Evolutionary conservation across 2,888 invertebrate genomes (phyloP).

Genomic region (Brachyopa scutellaris): DNA sequence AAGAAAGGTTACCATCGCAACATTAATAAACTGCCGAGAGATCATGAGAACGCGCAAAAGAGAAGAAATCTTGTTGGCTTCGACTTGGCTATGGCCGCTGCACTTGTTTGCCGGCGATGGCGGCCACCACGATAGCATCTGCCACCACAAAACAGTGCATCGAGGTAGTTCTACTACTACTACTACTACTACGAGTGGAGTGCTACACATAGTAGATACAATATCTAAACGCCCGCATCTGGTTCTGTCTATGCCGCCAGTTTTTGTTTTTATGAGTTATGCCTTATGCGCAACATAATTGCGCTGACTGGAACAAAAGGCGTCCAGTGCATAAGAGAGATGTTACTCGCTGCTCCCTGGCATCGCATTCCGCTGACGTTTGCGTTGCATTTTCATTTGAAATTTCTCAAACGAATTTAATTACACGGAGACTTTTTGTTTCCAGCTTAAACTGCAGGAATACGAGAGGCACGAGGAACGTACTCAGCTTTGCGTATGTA

Average conservation of each 20-base stretch:
- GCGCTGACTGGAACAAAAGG: conserved; percentile 49
- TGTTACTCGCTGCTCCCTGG: conserved; percentile 3
- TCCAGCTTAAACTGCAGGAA: conserved; percentile 46
- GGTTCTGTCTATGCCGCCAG: conserved; percentile 4
- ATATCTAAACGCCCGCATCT: conserved; percentile 27
- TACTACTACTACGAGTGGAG: not conserved
- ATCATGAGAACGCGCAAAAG: conserved; percentile 54
- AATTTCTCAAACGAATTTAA: conserved; percentile 59
- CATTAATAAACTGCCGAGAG: conserved; percentile 54
- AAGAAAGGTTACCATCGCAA: conserved; percentile 67
- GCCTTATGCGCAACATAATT: conserved; percentile 58
- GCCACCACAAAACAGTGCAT: conserved; percentile 23
- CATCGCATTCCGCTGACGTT: conserved; percentile 54
- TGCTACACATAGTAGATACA: not conserved
- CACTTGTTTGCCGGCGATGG: conserved; percentile 63
- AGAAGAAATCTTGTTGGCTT: conserved; percentile 20
- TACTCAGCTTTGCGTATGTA: conserved; percentile 50
- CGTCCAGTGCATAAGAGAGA: conserved; percentile 43
- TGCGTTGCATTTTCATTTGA: conserved; percentile 33
- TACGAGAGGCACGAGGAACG: conserved; percentile 33
- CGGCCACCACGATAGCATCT: conserved; percentile 54
- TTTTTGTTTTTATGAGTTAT: conserved; percentile 59
- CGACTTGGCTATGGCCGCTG: conserved; percentile 5
- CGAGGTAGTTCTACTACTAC: conserved; percentile 15
- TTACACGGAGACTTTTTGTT: conserved; percentile 44